Evolutionary conservation across 2,888 invertebrate genomes (phyloP).

Genomic region (Hydroisotoma schaefferi): DNA sequence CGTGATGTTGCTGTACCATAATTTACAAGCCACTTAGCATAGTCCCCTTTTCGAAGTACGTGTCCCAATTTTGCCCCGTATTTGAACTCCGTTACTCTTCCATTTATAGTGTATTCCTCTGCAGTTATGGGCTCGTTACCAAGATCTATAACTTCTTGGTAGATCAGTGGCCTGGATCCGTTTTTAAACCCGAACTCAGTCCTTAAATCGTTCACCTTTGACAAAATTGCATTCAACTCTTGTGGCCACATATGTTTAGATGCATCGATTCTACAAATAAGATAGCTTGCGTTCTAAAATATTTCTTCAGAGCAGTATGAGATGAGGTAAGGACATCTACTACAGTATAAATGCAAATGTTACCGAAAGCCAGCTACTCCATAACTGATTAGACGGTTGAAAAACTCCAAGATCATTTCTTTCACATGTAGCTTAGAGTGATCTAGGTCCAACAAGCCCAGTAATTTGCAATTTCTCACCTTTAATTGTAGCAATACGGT

Average conservation of each 20-base stretch:
- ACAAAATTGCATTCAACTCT: constrained; percentile 67
- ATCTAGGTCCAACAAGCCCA: background rate
- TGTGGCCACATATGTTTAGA: constrained; percentile 60
- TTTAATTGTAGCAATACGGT: background rate
- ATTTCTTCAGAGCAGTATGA: background rate
- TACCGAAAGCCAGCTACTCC: constrained; percentile 81
- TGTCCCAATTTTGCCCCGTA: constrained; percentile 60
- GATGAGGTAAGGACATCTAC: no score
- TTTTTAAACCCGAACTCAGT: constrained; percentile 62
- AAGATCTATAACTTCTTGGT: constrained; percentile 64
- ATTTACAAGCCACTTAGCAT: background rate
- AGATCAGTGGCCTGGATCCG: constrained; percentile 59
- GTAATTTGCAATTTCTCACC: background rate
- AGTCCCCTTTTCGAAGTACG: constrained; percentile 53
- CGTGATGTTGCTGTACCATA: no score
- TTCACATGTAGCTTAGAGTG: constrained; percentile 55
- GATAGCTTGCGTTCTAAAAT: no score
- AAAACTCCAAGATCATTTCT: constrained; percentile 60
- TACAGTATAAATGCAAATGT: background rate
- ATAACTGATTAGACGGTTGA: constrained; percentile 64
- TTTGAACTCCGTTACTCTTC: constrained; percentile 57
- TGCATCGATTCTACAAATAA: constrained; percentile 53
- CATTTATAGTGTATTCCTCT: constrained; percentile 50
- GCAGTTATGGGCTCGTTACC: constrained; percentile 54
- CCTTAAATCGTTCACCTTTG: constrained; percentile 52